Evolutionary conservation across 2,888 invertebrate species (phyloP).

Genomic region (Zele albiditarsus): DNA sequence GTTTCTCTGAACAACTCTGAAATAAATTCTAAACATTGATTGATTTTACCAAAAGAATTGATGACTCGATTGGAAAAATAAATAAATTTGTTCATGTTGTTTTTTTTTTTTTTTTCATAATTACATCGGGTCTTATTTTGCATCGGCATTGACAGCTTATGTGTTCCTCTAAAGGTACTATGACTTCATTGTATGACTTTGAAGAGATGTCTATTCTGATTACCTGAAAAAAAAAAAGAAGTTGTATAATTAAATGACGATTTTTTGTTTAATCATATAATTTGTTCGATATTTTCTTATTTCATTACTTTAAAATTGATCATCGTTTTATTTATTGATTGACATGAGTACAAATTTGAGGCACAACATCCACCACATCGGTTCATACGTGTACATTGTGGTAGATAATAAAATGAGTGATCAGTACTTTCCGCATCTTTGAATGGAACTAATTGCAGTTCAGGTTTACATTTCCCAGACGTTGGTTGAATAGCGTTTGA

Average conservation of each 20-base stretch:
- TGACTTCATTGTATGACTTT: slow-evolving; percentile 71
- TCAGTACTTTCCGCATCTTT: slow-evolving; percentile 63
- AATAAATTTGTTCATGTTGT: not conserved
- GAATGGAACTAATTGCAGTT: slow-evolving; percentile 71
- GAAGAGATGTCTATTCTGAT: slow-evolving; percentile 60
- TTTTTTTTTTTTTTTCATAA: slow-evolving; percentile 17
- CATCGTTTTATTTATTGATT: slow-evolving; percentile 76
- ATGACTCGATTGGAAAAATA: not conserved
- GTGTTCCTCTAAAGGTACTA: slow-evolving; percentile 77
- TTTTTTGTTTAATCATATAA: too few species aligned
- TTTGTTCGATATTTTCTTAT: too few species aligned
- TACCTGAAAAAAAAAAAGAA: slow-evolving; percentile 14
- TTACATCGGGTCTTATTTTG: slow-evolving; percentile 75
- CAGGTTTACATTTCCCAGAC: slow-evolving; percentile 62
- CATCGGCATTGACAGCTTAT: slow-evolving; percentile 78
- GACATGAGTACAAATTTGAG: slow-evolving; percentile 77
- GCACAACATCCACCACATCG: slow-evolving; percentile 84
- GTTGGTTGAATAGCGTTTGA: slow-evolving; percentile 51
- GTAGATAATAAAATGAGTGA: slow-evolving; percentile 76
- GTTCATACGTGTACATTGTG: slow-evolving; percentile 80
- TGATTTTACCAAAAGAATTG: not conserved
- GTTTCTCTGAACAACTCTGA: slow-evolving; percentile 77
- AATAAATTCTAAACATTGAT: slow-evolving; percentile 47
- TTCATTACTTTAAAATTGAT: slow-evolving; percentile 75
- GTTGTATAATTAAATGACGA: too few species aligned